Conservation (phyloP, 2,888 invertebrate genomes). For the Stratiomys singularior region DNA sequence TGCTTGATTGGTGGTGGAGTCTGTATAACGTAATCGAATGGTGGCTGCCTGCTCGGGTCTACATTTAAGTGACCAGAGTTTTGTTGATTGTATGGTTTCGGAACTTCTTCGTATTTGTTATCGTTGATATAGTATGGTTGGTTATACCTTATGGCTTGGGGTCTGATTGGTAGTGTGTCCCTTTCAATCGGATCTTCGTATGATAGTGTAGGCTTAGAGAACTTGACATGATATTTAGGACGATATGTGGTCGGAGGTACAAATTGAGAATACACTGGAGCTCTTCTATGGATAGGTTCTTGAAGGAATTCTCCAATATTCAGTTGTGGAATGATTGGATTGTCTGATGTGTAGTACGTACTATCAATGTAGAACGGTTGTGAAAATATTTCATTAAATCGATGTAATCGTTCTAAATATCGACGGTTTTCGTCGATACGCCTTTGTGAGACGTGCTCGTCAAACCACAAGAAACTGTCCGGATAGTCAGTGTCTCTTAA, state of each 20-base stretch:
- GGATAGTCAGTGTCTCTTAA: constrained; percentile 68
- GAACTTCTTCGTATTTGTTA: constrained; percentile 51
- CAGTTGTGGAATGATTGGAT: constrained; percentile 51
- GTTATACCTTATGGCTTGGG: constrained; percentile 60
- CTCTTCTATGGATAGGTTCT: constrained; percentile 51
- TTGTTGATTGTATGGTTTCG: constrained; percentile 24
- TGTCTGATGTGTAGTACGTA: constrained; percentile 23
- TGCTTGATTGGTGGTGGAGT: constrained; percentile 47
- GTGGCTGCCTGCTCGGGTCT: background rate
- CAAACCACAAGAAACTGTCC: constrained; percentile 57
- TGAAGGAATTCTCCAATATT: constrained; percentile 63
- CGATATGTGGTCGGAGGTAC: constrained; percentile 60
- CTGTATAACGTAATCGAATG: constrained; percentile 24
- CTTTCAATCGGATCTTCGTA: background rate
- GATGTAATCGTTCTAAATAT: constrained; percentile 31
- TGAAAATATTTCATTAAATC: constrained; percentile 52
- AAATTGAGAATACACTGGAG: background rate
- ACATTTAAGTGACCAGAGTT: background rate
- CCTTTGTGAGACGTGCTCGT: constrained; percentile 46
- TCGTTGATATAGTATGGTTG: constrained; percentile 64
- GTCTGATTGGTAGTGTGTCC: background rate
- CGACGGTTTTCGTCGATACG: constrained; percentile 39
- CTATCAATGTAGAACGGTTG: constrained; percentile 49
- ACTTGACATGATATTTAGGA: constrained; percentile 59
- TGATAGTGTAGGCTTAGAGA: constrained; percentile 53